Evolutionary conservation across 2,888 invertebrate species (phyloP), one percentile per base, ranked within the genome.

Genomic region (Drosophila paranaensis): DNA sequence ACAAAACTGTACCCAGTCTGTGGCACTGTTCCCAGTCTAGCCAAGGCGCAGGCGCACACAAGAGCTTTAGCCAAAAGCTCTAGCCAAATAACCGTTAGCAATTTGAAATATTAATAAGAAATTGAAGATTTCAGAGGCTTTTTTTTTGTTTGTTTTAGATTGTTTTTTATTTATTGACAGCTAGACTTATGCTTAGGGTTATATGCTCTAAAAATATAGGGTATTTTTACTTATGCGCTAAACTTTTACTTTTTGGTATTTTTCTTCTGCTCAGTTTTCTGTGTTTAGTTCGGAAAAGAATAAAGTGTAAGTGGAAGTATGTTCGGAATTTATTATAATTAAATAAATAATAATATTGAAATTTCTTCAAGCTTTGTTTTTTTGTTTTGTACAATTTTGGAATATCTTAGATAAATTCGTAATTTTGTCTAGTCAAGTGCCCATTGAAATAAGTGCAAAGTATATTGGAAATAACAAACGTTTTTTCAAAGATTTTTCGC

Each of bases 141-240:
- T 14, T 51, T 70, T 58, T 40, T 16, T 20, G 20, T 20, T 20
- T 20, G 20, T 20, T 51, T 60, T 53, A 57, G 42, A 63, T 70
- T 62, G 40, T 68, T 67, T 81, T 63, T 72, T 82, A 69, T 66
- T 70, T 66, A 79, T 79, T 81, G 87, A 87, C 84, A 84, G 62
- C 84, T 88, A 77, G 68, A 60, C 73, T 82, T 84, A 82, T 43
- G 42, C 61, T 71, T 78, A 84, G 64, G 84, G 37, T 82, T 86
- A 81, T 74, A 81, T 77, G 68, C 51, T 87, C 87, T 88, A 85
- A 88, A 88, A 88, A 88, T 88, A 82, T 79, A 77, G 62, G 61
- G 48, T 68, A 71, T 77, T 77, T 74, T 77, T 56, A 60, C 77
- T 81, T 82, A 81, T 27, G 42, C 45, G 58, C 79, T 85, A 88